Evolutionary conservation across 2,113 vertebrate species (phyloP).

Genomic region (Chaetops frenatus): DNA sequence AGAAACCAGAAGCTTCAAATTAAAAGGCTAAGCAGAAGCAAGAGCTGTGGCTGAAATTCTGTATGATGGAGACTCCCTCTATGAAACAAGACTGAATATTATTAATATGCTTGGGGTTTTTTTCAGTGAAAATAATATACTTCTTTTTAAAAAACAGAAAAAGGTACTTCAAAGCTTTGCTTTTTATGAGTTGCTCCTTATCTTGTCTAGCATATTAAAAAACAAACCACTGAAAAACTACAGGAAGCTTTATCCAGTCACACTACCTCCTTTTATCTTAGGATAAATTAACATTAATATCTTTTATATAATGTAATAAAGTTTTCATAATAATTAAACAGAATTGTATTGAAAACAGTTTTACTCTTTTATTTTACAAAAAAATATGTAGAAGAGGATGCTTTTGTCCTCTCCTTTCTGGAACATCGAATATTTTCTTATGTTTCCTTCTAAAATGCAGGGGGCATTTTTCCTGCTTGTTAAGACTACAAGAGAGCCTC

Average conservation of each 20-base stretch:
- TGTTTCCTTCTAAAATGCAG: background rate
- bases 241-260: background rate
- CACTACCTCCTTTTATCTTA: background rate
- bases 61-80: background rate
- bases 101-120: background rate
- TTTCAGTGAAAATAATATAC: background rate
- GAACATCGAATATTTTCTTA: background rate
- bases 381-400: background rate
- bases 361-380: background rate
- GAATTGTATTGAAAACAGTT: background rate
- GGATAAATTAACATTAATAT: background rate
- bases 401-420: background rate
- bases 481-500: background rate
- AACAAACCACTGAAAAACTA: background rate
- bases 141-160: background rate
- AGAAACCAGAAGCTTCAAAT: conserved; percentile 33
- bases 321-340: background rate
- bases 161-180: background rate
- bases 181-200: background rate
- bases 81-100: background rate
- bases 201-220: background rate
- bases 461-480: background rate
- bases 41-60: background rate
- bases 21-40: background rate
- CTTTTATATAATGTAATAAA: background rate